phyloP scores from a whole-genome alignment of 2,113 vertebrate genomes.

The Stegostoma tigrinum region DNA sequence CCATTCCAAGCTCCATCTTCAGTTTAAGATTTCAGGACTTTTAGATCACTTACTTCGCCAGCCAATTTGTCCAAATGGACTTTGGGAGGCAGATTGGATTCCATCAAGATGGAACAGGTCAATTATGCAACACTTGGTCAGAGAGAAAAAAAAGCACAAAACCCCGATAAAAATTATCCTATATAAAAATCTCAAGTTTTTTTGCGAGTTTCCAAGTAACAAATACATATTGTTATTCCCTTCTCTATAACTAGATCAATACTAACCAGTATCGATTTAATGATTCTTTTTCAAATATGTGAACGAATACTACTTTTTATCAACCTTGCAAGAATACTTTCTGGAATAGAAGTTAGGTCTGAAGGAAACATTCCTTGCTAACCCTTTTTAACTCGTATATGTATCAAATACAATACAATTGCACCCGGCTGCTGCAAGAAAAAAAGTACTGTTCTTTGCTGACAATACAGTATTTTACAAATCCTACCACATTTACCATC shows the following conservation, averaged over 20 bases:
- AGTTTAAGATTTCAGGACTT: background rate
- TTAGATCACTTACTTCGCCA: background rate
- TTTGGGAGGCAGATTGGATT: background rate
- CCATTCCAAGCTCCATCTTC: background rate
- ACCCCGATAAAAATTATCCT: background rate
- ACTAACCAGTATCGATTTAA: background rate
- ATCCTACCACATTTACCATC: background rate
- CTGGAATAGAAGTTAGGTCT: background rate
- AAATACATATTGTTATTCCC: background rate
- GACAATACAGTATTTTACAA: background rate
- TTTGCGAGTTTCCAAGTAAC: background rate
- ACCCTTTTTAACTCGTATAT: background rate
- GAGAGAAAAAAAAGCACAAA: background rate
- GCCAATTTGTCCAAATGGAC: background rate
- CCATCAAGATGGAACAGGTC: background rate
- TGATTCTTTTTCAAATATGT: background rate
- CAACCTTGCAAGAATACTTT: background rate
- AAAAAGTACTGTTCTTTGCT: background rate
- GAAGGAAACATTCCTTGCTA: background rate
- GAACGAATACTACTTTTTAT: background rate
- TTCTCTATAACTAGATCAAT: background rate
- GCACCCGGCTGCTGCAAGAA: background rate
- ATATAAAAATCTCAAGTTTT: background rate
- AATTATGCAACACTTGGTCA: background rate
- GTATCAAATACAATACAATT: background rate